Percentiles rank a stretch among this genome's conserved stretches.
phyloP scores from a whole-genome alignment of 2,888 invertebrate species.

The Dioctria rufipes region DNA sequence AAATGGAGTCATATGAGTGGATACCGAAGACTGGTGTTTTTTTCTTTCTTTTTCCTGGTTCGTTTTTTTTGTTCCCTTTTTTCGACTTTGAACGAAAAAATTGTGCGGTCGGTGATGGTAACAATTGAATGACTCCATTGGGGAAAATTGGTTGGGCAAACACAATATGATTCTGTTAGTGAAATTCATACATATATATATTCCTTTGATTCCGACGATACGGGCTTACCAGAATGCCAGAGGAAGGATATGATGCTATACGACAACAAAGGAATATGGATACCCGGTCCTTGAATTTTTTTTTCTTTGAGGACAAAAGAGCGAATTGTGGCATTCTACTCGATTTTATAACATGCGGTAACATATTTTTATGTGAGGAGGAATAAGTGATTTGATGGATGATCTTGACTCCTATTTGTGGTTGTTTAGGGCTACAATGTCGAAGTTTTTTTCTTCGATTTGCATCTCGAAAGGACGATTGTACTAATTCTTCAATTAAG shows the following conservation, averaged over 20 bases:
- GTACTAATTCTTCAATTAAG: too few relatives aligned
- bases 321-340: slow-evolving; percentile 1
- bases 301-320: background rate
- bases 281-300: background rate
- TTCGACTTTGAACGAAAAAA: slow-evolving; percentile 22
- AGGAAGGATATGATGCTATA: slow-evolving; percentile 6
- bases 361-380: background rate
- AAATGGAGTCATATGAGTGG: slow-evolving; percentile 30
- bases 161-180: slow-evolving; percentile 37
- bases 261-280: slow-evolving; percentile 18
- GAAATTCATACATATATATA: slow-evolving; percentile 25
- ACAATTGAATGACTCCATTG: slow-evolving; percentile 39
- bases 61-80: background rate
- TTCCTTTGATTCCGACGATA: background rate
- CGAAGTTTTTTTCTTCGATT: too few relatives aligned
- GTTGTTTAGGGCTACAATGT: too few relatives aligned
- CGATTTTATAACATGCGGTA: slow-evolving; percentile 16
- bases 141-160: slow-evolving; percentile 51
- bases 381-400: too few relatives aligned
- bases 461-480: too few relatives aligned
- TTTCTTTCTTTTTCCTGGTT: background rate
- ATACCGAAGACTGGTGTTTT: background rate
- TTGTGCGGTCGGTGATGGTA: slow-evolving; percentile 41
- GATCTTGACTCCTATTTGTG: too few relatives aligned
- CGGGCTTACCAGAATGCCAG: background rate